A percentile compares a stretch with the other conserved stretches of the same genome.
Evolutionary conservation across 2,888 invertebrate species (phyloP).

Genomic region (Blera fallax): DNA sequence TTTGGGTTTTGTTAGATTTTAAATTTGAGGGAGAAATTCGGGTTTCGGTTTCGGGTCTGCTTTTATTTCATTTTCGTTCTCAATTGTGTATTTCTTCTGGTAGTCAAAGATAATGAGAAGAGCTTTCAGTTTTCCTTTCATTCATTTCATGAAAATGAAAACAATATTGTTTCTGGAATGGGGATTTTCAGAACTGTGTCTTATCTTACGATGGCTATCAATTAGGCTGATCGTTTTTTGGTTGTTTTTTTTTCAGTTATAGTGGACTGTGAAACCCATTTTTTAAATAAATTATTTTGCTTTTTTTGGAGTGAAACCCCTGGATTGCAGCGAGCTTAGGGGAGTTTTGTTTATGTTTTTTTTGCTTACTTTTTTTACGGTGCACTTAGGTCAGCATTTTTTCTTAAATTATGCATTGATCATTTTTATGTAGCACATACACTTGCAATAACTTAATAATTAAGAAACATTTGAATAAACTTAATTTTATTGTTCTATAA

Average conservation of each 20-base stretch:
- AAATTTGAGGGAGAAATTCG: conserved; percentile 19
- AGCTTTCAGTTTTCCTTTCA: neutral
- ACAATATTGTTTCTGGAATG: conserved; percentile 11
- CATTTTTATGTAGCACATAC: no score
- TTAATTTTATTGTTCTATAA: no score
- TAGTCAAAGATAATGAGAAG: conserved; percentile 26
- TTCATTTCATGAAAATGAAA: conserved; percentile 29
- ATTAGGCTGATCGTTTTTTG: conserved; percentile 15
- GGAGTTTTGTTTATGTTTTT: neutral
- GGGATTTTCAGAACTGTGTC: conserved; percentile 23
- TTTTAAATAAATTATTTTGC: neutral
- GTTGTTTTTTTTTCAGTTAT: neutral
- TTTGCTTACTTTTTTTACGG: neutral
- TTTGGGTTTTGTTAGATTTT: conserved; percentile 26
- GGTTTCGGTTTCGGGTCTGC: conserved; percentile 2
- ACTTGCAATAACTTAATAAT: no score
- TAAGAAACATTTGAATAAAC: no score
- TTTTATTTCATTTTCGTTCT: conserved; percentile 12
- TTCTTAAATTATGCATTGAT: no score
- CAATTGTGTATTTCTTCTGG: conserved; percentile 20
- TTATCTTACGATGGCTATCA: conserved; percentile 41
- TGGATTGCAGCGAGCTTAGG: neutral
- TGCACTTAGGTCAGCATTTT: no score
- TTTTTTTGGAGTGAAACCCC: neutral
- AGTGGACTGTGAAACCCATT: neutral